Percentiles rank a stretch among this genome's conserved stretches.
phyloP scores from a whole-genome alignment of 2,113 vertebrate species.

The Chamaetylas fuelleborni region DNA sequence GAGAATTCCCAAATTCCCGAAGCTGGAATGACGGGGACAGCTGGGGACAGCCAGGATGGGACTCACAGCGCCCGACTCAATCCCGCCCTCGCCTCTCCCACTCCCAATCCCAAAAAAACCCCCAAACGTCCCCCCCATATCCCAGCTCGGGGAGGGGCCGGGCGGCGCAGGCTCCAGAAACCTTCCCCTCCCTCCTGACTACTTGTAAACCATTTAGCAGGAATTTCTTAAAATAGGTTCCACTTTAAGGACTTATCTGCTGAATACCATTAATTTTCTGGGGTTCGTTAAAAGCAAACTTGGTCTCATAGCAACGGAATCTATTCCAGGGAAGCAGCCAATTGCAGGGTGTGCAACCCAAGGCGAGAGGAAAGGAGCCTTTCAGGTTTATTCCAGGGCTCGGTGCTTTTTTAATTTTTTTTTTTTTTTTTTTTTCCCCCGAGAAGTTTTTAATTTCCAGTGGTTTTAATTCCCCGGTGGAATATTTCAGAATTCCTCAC shows the following conservation, averaged over 20 bases:
- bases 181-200: conserved; percentile 29
- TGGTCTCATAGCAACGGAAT: conserved; percentile 70
- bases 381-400: conserved; percentile 43
- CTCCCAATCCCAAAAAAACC: background rate
- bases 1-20: fast-evolving
- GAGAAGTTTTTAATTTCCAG: conserved; percentile 42
- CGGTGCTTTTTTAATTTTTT: background rate
- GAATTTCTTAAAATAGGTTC: conserved; percentile 68
- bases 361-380: conserved; percentile 40
- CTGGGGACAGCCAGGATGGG: background rate
- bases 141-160: background rate
- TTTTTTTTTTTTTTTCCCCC: background rate
- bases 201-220: conserved; percentile 46
- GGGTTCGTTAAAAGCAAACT: conserved; percentile 71
- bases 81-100: fast-evolving
- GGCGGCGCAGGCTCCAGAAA: background rate
- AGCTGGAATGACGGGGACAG: background rate
- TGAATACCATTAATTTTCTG: conserved; percentile 73
- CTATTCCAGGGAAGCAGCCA: conserved; percentile 59
- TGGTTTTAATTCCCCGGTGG: background rate
- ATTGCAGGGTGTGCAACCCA: conserved; percentile 28
- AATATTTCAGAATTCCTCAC: background rate
- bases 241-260: conserved; percentile 66
- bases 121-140: fast-evolving
- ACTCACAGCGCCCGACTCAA: fast-evolving